These are phyloP conservation scores for Megalopta genalis DNA, from an alignment of 1,140 invertebrate species.

Conservation along the genomic window DNA sequence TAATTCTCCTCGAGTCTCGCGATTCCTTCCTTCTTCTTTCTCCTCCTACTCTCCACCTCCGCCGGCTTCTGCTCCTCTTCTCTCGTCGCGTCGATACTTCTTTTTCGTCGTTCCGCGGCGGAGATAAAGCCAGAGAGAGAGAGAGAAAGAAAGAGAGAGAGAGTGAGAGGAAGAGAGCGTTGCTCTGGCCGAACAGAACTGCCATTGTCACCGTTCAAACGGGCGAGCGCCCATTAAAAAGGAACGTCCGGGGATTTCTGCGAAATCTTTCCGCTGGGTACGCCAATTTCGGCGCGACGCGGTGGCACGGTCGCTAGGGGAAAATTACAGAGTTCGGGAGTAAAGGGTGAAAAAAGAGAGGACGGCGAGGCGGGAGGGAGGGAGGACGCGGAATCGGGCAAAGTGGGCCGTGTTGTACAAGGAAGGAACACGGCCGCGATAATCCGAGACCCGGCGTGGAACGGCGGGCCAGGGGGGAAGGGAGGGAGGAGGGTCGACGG, in stretches of 20 bases:
- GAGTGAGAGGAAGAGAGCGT: background rate
- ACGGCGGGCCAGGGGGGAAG: background rate
- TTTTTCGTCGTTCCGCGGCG: background rate
- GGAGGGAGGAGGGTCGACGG: constrained; percentile 40
- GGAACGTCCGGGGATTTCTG: constrained; percentile 53
- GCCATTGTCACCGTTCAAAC: constrained; percentile 55
- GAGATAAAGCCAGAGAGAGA: too few species aligned
- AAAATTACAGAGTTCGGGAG: constrained; percentile 69
- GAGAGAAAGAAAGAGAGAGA: too few species aligned
- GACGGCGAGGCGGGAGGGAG: too few species aligned
- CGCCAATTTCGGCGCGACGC: constrained; percentile 66
- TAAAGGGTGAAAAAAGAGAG: constrained; percentile 50
- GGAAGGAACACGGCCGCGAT: constrained; percentile 51
- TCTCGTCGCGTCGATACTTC: constrained; percentile 26
- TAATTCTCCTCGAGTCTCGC: constrained; percentile 36
- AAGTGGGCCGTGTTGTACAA: constrained; percentile 47
- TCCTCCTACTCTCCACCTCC: background rate
- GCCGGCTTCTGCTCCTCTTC: background rate
- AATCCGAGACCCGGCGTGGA: constrained; percentile 54
- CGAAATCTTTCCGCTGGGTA: constrained; percentile 59
- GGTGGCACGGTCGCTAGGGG: constrained; percentile 68
- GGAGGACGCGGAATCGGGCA: constrained; percentile 36
- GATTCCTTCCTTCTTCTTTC: constrained; percentile 26
- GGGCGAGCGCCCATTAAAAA: constrained; percentile 31
- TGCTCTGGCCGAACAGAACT: constrained; percentile 33